Base-by-base conservation (phyloP, 2,888 invertebrate genomes). In the Protodeltote pygarga region DNA sequence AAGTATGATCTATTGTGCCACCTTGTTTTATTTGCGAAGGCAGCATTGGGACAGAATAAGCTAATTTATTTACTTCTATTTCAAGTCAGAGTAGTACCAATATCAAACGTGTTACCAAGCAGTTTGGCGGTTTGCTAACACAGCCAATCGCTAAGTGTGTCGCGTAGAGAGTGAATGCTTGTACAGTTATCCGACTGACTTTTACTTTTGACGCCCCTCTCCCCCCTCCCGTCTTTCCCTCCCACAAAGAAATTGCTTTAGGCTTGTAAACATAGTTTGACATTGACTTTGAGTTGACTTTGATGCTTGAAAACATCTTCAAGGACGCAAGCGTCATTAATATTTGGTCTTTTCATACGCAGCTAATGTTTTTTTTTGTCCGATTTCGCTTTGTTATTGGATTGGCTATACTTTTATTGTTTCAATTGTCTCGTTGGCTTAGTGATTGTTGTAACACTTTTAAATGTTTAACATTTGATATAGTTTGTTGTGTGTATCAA, bases 121-220 rank as follows among this genome's bases (percentile, higher is more conserved):
- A 57, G 39, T 34, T 35, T 35, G 49, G 55, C 49, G 55, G 51
- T 59, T 62, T 42, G 64, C 65, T 32, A 46, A 47, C 16, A 31
- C 57, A 49, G 50, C 46, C 64, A 28, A 48, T 48, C 32, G 51
- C 48, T 65, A 79, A 80, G 77, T 80, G 71, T 75, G 81, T 58
- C 78, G 54, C 71, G 68, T 72, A 72, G 88, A 89, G 89, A 89
- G 89, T 83, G 87, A 88, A 87, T 79, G 77, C 75, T 71, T 78
- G 82, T 84, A 88, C 89, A 77, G 89, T 87, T 89, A 87, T 65
- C 57, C 67, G 68, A 59, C 77, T 65, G 75, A 89, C 89, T 90
- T 89, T 90, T 89, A 90, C 89, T 90, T 89, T 89, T 79, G 71
- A 59, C 32, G 46, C 46, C 48, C 54, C 55, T 28, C 38, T 8